A percentile compares a stretch with the other conserved stretches of the same genome.
These are phyloP conservation scores for Ecdyonurus torrentis DNA, from an alignment of 2,888 invertebrate species.

Conservation along the genomic window DNA sequence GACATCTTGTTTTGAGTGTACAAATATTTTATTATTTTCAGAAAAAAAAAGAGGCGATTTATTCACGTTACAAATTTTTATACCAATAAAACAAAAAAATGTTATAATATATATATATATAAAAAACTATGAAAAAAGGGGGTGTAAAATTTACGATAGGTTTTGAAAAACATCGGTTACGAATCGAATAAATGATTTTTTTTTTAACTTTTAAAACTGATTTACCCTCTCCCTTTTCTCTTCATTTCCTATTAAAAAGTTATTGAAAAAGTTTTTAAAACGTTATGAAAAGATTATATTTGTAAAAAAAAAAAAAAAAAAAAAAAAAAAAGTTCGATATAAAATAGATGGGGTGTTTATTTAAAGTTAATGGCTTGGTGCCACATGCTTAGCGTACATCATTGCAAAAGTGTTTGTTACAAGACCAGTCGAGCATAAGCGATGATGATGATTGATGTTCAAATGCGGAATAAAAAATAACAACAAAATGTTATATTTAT, in stretches of 20 bases:
- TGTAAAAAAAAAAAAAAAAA: no score
- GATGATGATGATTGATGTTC: slow-evolving; percentile 3
- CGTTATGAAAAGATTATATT: not conserved
- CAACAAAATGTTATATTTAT: no score
- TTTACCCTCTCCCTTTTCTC: not conserved
- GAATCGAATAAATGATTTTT: no score
- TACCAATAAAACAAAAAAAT: no score
- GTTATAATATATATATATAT: no score
- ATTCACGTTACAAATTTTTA: no score
- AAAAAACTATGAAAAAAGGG: no score
- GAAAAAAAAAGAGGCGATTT: not conserved
- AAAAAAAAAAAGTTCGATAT: no score
- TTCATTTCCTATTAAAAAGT: not conserved
- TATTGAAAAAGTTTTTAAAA: not conserved
- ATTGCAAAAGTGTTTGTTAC: not conserved
- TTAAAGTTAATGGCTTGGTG: not conserved
- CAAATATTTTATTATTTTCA: not conserved
- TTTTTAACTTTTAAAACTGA: not conserved
- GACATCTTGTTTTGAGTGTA: not conserved
- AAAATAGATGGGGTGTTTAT: not conserved
- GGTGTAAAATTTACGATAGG: not conserved
- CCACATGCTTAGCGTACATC: not conserved
- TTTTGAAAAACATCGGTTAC: not conserved
- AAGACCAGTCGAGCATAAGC: not conserved
- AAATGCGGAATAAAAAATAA: not conserved